A percentile compares a stretch with the other conserved stretches of the same genome.
Evolutionary conservation across 2,113 vertebrate species (phyloP).

Genomic region (Miniopterus natalensis): DNA sequence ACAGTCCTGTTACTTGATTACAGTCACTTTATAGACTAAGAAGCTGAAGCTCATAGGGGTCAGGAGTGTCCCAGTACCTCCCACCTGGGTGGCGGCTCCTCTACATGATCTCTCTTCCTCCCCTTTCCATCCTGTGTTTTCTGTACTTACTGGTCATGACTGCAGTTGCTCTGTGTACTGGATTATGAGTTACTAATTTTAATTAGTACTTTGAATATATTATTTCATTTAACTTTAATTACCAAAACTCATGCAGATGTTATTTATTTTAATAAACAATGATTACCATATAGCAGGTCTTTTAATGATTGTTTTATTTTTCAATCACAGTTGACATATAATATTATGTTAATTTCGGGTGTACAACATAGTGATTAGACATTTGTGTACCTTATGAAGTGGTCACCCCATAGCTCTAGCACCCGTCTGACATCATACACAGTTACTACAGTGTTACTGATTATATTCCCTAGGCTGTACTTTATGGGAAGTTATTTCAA

Average conservation of each 20-base stretch:
- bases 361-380: background rate
- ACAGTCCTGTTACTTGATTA: background rate
- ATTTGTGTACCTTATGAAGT: background rate
- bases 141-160: background rate
- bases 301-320: background rate
- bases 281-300: background rate
- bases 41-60: background rate
- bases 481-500: conserved; percentile 16
- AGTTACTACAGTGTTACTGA: background rate
- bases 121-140: background rate
- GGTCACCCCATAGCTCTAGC: background rate
- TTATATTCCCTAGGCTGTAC: background rate
- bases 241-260: background rate
- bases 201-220: conserved; percentile 31
- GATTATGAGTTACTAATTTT: background rate
- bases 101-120: background rate
- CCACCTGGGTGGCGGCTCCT: background rate
- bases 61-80: background rate
- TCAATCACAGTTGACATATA: background rate
- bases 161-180: background rate
- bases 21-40: background rate
- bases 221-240: conserved; percentile 29
- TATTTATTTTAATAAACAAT: conserved; percentile 31
- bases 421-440: background rate
- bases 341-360: background rate